These are phyloP conservation scores for Smittia aterrima DNA, from an alignment of 2,888 invertebrate species.

Conservation along the genomic window DNA sequence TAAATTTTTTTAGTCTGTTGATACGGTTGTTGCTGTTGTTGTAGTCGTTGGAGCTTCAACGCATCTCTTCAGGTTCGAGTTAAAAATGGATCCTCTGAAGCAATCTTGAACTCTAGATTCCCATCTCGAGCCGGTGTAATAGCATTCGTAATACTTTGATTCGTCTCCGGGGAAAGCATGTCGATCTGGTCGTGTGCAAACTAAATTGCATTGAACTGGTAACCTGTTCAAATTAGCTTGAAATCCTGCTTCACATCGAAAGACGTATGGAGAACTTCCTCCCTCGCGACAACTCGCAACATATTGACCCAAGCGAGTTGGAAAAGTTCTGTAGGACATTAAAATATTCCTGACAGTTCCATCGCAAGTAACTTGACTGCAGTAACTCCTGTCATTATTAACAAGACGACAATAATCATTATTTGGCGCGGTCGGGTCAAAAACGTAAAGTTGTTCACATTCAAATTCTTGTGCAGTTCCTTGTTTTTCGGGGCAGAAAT, in stretches of 20 bases:
- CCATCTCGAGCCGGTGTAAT: not conserved
- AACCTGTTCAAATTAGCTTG: not conserved
- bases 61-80: not conserved
- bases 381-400: not conserved
- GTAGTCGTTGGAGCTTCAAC: not conserved
- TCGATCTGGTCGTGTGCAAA: not conserved
- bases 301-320: not conserved
- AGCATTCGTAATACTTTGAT: constrained; percentile 13
- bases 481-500: not conserved
- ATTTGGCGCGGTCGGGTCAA: not conserved
- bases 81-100: not conserved
- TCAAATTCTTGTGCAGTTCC: not conserved
- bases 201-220: not conserved
- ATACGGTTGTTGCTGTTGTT: not conserved
- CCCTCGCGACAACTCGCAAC: not conserved
- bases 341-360: not conserved
- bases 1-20: not conserved
- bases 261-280: not conserved
- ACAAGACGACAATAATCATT: not conserved
- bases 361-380: not conserved
- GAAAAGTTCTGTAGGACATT: not conserved
- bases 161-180: not conserved
- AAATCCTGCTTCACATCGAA: not conserved
- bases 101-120: not conserved
- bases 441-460: not conserved